Evolutionary conservation across 2,888 invertebrate genomes (phyloP).

Genomic region (Pseudococcus viburni): DNA sequence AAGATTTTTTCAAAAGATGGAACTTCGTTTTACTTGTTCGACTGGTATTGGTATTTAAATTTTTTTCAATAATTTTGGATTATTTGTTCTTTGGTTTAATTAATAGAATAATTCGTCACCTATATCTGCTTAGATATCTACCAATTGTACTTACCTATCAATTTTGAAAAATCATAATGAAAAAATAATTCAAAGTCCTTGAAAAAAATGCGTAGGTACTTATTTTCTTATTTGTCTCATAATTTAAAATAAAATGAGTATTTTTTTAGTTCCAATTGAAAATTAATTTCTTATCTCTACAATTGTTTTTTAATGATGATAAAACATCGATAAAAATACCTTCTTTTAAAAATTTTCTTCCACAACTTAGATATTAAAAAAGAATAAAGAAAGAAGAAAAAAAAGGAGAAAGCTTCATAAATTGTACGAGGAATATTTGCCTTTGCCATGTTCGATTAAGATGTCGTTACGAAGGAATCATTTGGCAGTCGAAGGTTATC

Average conservation of each 20-base stretch:
- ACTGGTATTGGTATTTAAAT: not conserved
- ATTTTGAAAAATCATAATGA: not conserved
- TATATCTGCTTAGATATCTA: not conserved
- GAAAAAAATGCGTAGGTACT: not conserved
- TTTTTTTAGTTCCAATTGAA: not conserved
- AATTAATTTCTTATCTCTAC: not conserved
- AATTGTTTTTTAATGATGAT: constrained; percentile 16
- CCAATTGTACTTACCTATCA: not conserved
- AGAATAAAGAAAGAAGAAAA: not conserved
- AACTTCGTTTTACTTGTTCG: not conserved
- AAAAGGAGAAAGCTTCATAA: not conserved
- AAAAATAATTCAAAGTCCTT: not conserved
- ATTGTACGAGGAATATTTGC: constrained; percentile 14
- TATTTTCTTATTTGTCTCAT: not conserved
- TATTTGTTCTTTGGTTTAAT: not conserved
- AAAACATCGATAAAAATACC: not conserved
- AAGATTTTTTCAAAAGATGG: not conserved
- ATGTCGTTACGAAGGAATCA: constrained; percentile 40
- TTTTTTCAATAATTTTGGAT: not conserved
- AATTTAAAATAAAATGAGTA: not conserved
- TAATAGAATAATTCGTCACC: too few relatives aligned
- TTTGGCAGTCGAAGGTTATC: constrained; percentile 18
- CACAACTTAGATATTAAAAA: not conserved
- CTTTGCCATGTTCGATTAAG: constrained; percentile 19
- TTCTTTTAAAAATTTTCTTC: not conserved